Conservation (phyloP, 2,888 invertebrate genomes). For the Oasisia sp. region DNA sequence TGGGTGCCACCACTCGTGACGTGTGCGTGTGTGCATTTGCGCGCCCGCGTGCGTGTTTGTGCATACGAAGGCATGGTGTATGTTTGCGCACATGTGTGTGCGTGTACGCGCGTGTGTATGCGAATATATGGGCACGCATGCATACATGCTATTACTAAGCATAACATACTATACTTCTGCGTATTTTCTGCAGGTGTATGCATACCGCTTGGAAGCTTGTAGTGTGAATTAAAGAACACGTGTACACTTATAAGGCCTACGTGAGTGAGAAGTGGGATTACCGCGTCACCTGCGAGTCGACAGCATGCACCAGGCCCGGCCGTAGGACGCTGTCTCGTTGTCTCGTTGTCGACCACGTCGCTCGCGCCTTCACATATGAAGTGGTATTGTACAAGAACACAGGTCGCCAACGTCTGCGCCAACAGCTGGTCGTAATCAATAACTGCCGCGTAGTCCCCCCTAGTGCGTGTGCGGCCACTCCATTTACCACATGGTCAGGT, state of each 20-base stretch:
- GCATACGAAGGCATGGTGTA: too few species aligned
- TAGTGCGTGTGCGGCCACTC: not conserved
- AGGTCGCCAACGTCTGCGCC: not conserved
- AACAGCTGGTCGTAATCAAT: conserved; percentile 1
- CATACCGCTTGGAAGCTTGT: not conserved
- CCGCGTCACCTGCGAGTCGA: not conserved
- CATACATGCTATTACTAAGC: too few species aligned
- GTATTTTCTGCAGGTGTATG: too few species aligned
- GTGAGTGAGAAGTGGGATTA: not conserved
- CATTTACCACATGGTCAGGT: not conserved
- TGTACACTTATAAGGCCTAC: not conserved
- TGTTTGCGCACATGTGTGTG: too few species aligned
- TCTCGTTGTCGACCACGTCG: not conserved
- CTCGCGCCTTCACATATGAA: not conserved
- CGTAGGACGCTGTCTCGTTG: not conserved
- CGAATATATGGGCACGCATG: too few species aligned
- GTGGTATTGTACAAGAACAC: conserved; percentile 5
- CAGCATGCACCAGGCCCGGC: not conserved
- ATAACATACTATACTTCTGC: too few species aligned
- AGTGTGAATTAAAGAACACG: not conserved
- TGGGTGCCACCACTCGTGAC: not conserved
- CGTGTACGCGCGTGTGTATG: too few species aligned
- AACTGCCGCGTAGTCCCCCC: not conserved
- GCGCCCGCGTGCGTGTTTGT: too few species aligned
- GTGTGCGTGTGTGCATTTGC: not conserved